Evolutionary conservation across 64 coral and sea anemone genomes (phyloP), one percentile per base, ranked within the genome.

Genomic region (Stichodactyla helianthus): DNA sequence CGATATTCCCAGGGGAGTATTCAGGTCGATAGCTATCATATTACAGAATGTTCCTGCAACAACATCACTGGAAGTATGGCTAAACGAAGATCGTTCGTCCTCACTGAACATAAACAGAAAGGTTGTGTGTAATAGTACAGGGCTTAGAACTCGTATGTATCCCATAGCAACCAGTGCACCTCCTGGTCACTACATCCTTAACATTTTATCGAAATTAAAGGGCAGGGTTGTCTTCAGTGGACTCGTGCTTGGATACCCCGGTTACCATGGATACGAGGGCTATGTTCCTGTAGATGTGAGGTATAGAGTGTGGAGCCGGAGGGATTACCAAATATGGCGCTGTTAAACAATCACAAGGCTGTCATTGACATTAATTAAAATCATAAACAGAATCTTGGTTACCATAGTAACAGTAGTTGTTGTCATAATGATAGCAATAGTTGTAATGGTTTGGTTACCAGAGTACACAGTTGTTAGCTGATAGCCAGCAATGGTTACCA

Each of bases 221-320:
- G 20, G 55, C n/a, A 79, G 26, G 53, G 25, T 85, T 12, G 4
- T 85, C 20, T 27, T 86, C 61, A 70, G 60, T 20, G 85, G 85
- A 9, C 28, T 86, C 22, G 85, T 71, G 12, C n/a, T 86, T 50
- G 85, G 85, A 44, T 84, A 84, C 56, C 55, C 53, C 19, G 55
- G 82, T 59, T 84, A 84, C 55, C 51, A 26, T 59, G 82, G 54
- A 16, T 84, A 59, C n/a, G 52, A 59, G 26, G 82, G 82, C 26
- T 84, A 84, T 26, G 19, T 23, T 23, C 82, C 82, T 27, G n/a
- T 59, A 54, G 55, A 59, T 54, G 82, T 57, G 56, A 14, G 25
- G 4, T 20, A 57, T n/a, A 54, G 16, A 2, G 54, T 57, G 7
- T 84, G 82, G n/a, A 84, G 82, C 54, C 55, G 11, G 18, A 44